Evolutionary conservation across 2,797 vertebrate genomes (phyloP).

Genomic region (Garrulus glandarius): DNA sequence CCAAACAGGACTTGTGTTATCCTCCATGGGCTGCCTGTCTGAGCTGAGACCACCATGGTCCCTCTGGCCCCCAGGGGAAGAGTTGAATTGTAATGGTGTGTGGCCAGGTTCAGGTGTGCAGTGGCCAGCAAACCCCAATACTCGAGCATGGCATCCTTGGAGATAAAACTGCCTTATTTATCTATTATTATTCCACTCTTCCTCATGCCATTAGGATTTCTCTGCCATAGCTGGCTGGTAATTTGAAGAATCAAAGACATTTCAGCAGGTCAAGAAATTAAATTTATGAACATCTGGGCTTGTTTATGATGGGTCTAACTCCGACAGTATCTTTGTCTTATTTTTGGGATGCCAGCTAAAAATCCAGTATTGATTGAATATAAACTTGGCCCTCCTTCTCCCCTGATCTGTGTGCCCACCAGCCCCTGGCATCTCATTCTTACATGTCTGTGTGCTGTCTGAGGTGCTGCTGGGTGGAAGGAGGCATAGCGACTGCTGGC

Average conservation of each 20-base stretch:
- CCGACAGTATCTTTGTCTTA: neutral
- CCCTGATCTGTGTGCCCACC: neutral
- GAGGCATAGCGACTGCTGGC: rapidly evolving
- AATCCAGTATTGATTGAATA: neutral
- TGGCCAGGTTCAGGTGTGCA: rapidly evolving
- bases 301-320: neutral
- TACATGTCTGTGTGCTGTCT: neutral
- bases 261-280: rapidly evolving
- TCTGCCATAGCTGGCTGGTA: neutral
- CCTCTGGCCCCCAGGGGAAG: rapidly evolving
- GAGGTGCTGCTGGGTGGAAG: neutral
- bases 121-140: neutral
- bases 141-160: rapidly evolving
- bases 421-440: neutral
- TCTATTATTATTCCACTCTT: neutral
- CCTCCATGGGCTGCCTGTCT: neutral
- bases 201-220: neutral
- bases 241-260: neutral
- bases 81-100: neutral
- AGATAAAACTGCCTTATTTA: neutral
- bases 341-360: neutral
- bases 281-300: neutral
- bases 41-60: rapidly evolving
- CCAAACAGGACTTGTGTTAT: neutral
- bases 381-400: neutral